A percentile compares a stretch with the other conserved stretches of the same genome.
Evolutionary conservation across 1,140 invertebrate genomes (phyloP).

Genomic region (Probaryconus sp.): DNA sequence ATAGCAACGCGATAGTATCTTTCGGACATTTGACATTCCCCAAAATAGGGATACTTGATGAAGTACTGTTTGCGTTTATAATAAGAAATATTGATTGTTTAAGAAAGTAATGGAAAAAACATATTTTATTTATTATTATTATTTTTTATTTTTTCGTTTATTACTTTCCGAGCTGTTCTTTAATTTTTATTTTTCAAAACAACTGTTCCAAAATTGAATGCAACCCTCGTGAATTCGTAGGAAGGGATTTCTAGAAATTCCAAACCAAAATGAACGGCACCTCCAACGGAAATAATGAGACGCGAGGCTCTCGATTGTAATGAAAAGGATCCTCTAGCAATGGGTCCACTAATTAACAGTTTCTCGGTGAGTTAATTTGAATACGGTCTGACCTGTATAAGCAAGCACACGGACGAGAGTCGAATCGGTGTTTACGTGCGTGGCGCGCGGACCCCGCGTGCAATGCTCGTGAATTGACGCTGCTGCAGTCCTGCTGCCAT

Average conservation of each 20-base stretch:
- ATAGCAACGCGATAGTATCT: too few species aligned
- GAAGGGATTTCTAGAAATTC: conserved; percentile 10
- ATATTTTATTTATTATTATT: too few species aligned
- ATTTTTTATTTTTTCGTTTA: too few species aligned
- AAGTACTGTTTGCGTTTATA: too few species aligned
- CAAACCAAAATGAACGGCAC: conserved; percentile 24
- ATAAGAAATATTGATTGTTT: too few species aligned
- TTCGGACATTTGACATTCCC: too few species aligned
- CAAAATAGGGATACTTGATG: too few species aligned
- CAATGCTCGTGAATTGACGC: conserved; percentile 43
- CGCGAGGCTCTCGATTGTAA: conserved; percentile 65
- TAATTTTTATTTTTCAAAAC: too few species aligned
- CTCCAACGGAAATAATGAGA: conserved; percentile 63
- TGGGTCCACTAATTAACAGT: conserved; percentile 74
- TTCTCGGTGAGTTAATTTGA: conserved; percentile 73
- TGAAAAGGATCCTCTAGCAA: conserved; percentile 66
- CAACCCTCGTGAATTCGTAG: too few species aligned
- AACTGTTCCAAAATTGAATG: too few species aligned
- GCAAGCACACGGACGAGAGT: conserved; percentile 19
- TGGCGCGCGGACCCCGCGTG: conserved; percentile 28
- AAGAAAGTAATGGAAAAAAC: too few species aligned
- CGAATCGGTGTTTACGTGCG: conserved; percentile 11
- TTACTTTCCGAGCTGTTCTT: too few species aligned
- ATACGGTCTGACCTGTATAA: conserved; percentile 67
- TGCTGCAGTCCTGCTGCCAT: conserved; percentile 63